These are phyloP conservation scores for Euplagia quadripunctaria DNA, from an alignment of 2,888 invertebrate genomes.

Conservation along the genomic window DNA sequence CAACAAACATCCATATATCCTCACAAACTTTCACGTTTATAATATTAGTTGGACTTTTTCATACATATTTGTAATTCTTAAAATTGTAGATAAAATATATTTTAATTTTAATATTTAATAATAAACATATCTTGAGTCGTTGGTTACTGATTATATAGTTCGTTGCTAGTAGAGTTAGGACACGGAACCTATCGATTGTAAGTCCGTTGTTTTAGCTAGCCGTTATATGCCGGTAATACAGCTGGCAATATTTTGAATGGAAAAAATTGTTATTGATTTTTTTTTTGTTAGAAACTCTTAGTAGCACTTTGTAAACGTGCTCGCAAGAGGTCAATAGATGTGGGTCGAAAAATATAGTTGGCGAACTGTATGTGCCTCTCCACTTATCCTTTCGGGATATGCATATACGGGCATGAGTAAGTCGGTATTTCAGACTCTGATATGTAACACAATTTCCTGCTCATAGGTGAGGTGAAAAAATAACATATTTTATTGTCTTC, in stretches of 20 bases:
- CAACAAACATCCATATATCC: background rate
- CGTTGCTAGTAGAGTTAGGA: too few species aligned
- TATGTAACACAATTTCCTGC: too few species aligned
- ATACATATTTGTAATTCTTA: background rate
- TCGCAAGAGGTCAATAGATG: too few species aligned
- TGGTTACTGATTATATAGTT: too few species aligned
- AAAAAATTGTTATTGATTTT: background rate
- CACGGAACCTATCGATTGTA: background rate
- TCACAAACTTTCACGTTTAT: too few species aligned
- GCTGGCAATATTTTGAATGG: background rate
- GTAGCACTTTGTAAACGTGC: background rate
- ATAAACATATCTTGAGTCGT: too few species aligned
- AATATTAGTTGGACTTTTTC: too few species aligned
- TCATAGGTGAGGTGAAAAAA: too few species aligned
- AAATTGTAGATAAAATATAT: background rate
- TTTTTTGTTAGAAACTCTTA: background rate
- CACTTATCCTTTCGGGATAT: background rate
- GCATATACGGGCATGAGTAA: background rate
- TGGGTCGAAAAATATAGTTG: background rate
- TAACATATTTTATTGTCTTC: too few species aligned
- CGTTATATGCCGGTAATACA: background rate
- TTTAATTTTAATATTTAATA: background rate
- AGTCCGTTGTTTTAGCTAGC: background rate
- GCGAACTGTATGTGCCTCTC: background rate
- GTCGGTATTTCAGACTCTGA: background rate